A percentile compares a stretch with the other conserved stretches of the same genome.
Conservation (phyloP, 2,888 invertebrate species). For the Drosophila lacicola region DNA sequence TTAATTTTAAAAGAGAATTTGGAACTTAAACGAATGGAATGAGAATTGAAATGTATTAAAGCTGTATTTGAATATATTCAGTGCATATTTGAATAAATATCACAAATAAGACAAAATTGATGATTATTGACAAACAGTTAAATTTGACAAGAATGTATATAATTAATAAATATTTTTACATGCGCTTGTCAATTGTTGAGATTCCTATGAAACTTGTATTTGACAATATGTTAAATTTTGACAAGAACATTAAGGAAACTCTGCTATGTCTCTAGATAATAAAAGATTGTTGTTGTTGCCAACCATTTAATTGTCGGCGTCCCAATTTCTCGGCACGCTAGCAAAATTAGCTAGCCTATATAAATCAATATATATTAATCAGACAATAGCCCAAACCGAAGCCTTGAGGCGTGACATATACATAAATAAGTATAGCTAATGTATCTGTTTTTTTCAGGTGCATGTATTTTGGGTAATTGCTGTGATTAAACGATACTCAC, state of each 20-base stretch:
- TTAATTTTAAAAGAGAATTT: too few species aligned
- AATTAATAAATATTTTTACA: too few species aligned
- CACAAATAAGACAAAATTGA: too few species aligned
- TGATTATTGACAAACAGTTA: not conserved
- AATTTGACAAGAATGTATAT: not conserved
- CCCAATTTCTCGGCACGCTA: not conserved
- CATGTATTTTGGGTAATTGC: conserved; percentile 5
- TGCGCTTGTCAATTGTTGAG: too few species aligned
- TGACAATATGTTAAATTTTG: not conserved
- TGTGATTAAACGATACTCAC: conserved; percentile 82
- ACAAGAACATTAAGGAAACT: not conserved
- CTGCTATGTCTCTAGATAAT: not conserved
- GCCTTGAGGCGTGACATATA: conserved; percentile 1
- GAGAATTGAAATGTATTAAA: too few species aligned
- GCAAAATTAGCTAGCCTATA: conserved; percentile 20
- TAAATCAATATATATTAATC: conserved; percentile 62
- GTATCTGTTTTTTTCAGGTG: not conserved
- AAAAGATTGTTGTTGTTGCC: not conserved
- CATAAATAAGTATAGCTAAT: not conserved
- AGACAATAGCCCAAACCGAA: not conserved
- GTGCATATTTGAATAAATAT: too few species aligned
- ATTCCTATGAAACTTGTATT: too few species aligned
- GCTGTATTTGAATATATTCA: too few species aligned
- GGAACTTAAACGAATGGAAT: too few species aligned
- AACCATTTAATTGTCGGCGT: not conserved